Evolutionary conservation across 2,797 vertebrate genomes (phyloP), one percentile per base, ranked within the genome.

Genomic region (Chiropotes sagulatus): DNA sequence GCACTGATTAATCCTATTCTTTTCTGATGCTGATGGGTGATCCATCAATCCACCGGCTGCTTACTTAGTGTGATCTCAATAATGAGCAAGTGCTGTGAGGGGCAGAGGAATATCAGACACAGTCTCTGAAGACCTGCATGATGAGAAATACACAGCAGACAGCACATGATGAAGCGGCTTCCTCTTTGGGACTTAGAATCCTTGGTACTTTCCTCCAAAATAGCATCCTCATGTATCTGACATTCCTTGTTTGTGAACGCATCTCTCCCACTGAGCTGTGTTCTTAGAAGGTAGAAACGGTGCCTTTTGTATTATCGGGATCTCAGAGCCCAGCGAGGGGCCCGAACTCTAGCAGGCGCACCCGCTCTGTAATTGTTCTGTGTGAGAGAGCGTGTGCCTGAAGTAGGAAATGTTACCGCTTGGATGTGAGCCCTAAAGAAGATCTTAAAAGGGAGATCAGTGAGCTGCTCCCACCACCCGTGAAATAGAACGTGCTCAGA

Each of bases 101-200:
- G n/a, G 50, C 1, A 8, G 4, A 61, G 15, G 36, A 39, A 33
- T 10, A n/a, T 36, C 48, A 52, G 89, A 22, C 44, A 4, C 58
- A 30, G 84, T 54, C 85, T 57, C 82, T 9, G 54, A 83, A 83
- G 93, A 44, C 28, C 39, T 20, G 6, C 15, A 0, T 13, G 9
- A 72, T 7, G 72, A 93, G 73, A 61, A n/a, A 64, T 14, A 50
- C 86, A 54, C 14, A 46, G 30, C 19, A 80, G 70, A 64, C 1
- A 22, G 28, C 6, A 24, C 7, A 5, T 17, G 13, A 72, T n/a
- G 15, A 61, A 73, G 36, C 24, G 28, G 72, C 83, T 93, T 92
- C 91, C 89, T 92, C 33, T 20, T 50, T 13, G n/a, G 94, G 76
- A 39, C 50, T 39, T 57, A 82, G 78, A 95, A 96, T 61, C 67